Evolutionary conservation across 2,888 invertebrate genomes (phyloP), one percentile per base, ranked within the genome.

Genomic region (Agrypnus murinus): DNA sequence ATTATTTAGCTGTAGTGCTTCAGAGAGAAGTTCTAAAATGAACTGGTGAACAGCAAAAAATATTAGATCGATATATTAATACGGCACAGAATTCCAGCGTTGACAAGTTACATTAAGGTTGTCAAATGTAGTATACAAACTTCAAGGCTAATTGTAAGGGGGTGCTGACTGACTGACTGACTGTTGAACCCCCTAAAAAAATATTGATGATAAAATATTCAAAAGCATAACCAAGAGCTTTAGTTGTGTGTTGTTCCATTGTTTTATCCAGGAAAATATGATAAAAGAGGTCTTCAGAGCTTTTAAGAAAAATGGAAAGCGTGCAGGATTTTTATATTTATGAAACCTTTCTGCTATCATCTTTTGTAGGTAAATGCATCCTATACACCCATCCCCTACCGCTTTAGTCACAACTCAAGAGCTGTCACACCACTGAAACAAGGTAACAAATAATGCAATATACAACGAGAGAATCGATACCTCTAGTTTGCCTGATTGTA

Each of bases 361-460:
- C 50, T 31, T n/a, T 32, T 50, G 19, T 32, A 55, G 38, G 38
- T 19, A 55, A 36, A 55, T 55, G 38, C 34, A 38, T 34, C 17
- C 55, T 55, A 19, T 1, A 14, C n/a, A n/a, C n/a, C n/a, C n/a
- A n/a, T 36, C 15, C 15, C 55, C 55, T 7, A 36, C 34, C 12
- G 17, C 8, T 1, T 12, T 36, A 36, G 55, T 9, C 34, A 38
- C 55, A 34, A 36, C 38, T 55, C 32, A 17, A 53, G 55, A 32
- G 36, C 36, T 55, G 55, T 55, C 36, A 55, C 15, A 36, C 12
- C 2, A 12, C 12, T 3, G 19, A 55, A 55, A 55, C 55, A 38
- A 32, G 55, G 38, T 17, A 34, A 55, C 55, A 55, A 55, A 55
- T 55, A 55, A 55, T 55, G 15, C 36, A 55, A 55, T 55, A 36